Evolutionary conservation across 2,113 vertebrate genomes (phyloP).

Genomic region (Psilopogon haemacephalus): DNA sequence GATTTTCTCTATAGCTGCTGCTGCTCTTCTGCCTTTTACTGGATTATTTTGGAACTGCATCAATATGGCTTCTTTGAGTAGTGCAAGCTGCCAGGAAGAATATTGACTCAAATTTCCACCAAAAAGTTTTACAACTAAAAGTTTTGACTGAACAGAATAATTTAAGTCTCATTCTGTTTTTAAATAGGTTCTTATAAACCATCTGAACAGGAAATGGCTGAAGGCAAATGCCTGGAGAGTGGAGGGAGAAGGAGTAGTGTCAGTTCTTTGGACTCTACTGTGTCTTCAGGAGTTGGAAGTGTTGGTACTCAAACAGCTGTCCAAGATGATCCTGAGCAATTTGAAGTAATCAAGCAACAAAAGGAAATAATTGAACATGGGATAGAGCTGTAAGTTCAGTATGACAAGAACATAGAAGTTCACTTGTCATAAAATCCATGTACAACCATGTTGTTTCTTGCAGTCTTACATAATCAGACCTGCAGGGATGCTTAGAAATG

Average conservation of each 20-base stretch:
- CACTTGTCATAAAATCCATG: background rate
- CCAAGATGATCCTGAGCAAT: constrained; percentile 93
- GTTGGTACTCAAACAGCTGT: constrained; percentile 75
- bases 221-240: constrained; percentile 85
- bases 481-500: background rate
- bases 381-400: constrained; percentile 88
- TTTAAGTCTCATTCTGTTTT: background rate
- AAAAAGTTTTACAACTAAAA: background rate
- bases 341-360: constrained; percentile 98
- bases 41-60: background rate
- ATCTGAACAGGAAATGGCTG: constrained; percentile 82
- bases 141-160: background rate
- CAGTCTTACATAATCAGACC: background rate
- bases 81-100: background rate
- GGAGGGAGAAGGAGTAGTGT: constrained; percentile 85
- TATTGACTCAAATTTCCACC: background rate
- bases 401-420: background rate
- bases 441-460: background rate
- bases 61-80: background rate
- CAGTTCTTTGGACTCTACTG: constrained; percentile 91
- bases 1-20: background rate
- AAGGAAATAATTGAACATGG: constrained; percentile 98
- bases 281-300: constrained; percentile 83
- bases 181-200: constrained; percentile 86
- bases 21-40: background rate